These are phyloP conservation scores for Battus philenor DNA, from an alignment of 1,140 invertebrate genomes.

Conservation along the genomic window DNA sequence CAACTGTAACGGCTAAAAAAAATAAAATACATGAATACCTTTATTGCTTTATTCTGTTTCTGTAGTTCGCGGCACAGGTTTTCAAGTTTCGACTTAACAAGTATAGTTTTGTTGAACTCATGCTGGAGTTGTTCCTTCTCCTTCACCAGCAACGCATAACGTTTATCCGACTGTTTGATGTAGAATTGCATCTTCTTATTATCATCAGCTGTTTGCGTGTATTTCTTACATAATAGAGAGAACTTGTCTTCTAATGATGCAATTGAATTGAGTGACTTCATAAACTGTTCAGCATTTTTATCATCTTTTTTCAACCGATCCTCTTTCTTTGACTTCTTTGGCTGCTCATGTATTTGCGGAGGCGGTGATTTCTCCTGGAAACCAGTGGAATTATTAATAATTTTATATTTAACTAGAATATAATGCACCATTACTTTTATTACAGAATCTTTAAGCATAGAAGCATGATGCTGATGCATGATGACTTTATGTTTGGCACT, in stretches of 20 bases:
- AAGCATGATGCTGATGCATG: neutral
- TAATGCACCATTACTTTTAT: no score
- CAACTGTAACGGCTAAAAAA: no score
- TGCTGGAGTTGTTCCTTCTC: conserved; percentile 90
- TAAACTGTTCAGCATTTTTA: conserved; percentile 80
- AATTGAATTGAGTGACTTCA: conserved; percentile 83
- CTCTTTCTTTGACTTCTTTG: conserved; percentile 52
- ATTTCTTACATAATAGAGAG: conserved; percentile 84
- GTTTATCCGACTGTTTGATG: conserved; percentile 82
- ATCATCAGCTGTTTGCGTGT: conserved; percentile 85
- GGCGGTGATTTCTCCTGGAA: conserved; percentile 44
- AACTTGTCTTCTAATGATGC: conserved; percentile 86
- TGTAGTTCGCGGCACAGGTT: conserved; percentile 93
- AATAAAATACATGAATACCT: conserved; percentile 69
- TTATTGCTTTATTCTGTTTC: conserved; percentile 92
- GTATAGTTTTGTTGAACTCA: conserved; percentile 88
- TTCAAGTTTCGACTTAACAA: conserved; percentile 89
- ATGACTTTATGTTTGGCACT: no score
- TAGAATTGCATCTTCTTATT: conserved; percentile 81
- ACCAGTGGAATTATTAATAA: no score
- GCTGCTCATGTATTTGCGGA: conserved; percentile 32
- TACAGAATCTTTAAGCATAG: no score
- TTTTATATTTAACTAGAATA: no score
- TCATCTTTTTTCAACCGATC: conserved; percentile 77
- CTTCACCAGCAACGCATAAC: conserved; percentile 78